A percentile compares a stretch with the other conserved stretches of the same genome.
These are phyloP conservation scores for Muntiacus muntjak DNA, from an alignment of 2,113 vertebrate species.

Conservation along the genomic window DNA sequence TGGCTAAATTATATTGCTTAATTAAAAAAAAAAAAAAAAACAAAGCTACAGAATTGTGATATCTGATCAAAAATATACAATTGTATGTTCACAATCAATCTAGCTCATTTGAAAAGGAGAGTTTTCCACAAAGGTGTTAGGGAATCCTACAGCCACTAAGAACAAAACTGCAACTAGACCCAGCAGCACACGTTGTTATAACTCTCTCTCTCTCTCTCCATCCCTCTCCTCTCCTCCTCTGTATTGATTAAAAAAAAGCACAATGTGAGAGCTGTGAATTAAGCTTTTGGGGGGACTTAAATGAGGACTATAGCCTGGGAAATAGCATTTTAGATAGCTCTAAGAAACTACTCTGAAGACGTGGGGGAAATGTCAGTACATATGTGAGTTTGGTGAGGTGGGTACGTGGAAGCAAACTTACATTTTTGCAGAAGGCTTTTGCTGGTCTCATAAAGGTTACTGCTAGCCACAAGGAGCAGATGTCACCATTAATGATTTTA, in stretches of 20 bases:
- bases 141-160: not conserved
- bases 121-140: not conserved
- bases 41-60: not conserved
- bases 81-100: not conserved
- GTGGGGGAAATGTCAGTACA: not conserved
- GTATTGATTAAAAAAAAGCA: not conserved
- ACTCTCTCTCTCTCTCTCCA: not conserved
- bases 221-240: not conserved
- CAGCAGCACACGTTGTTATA: not conserved
- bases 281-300: not conserved
- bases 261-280: not conserved
- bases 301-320: not conserved
- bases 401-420: not conserved
- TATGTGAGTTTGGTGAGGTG: not conserved
- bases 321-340: not conserved
- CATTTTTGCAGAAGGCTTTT: not conserved
- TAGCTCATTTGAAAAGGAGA: not conserved
- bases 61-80: not conserved
- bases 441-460: not conserved
- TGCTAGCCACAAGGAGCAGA: not conserved
- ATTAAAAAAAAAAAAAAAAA: not conserved
- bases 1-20: not conserved
- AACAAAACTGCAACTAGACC: not conserved
- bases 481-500: not conserved
- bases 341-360: not conserved